These are phyloP conservation scores for Capricornis sumatraensis DNA, from an alignment of 2,113 vertebrate genomes.

Conservation along the genomic window DNA sequence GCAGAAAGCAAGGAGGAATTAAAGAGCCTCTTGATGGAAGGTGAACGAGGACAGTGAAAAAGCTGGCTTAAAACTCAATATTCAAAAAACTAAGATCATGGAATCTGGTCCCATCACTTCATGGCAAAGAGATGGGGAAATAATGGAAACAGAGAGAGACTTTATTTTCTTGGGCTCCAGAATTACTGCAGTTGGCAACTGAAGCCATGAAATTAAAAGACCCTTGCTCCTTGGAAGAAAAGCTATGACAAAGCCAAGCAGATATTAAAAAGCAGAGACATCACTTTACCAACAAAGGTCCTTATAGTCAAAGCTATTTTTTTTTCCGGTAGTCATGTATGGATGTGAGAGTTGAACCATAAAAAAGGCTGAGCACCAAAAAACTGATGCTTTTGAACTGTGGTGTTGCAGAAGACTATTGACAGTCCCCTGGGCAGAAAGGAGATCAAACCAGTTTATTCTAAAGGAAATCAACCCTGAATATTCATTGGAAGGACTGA, in stretches of 20 bases:
- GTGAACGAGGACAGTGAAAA: background rate
- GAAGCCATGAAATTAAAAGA: background rate
- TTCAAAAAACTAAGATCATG: background rate
- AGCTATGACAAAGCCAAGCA: background rate
- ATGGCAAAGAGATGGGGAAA: background rate
- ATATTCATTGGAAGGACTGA: background rate
- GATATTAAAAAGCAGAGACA: background rate
- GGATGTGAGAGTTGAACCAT: background rate
- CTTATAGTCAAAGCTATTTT: background rate
- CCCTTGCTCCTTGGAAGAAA: background rate
- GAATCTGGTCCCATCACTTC: background rate
- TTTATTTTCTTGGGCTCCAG: background rate
- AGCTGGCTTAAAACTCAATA: background rate
- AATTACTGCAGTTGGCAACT: background rate
- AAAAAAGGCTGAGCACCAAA: background rate
- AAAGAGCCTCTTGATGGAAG: background rate
- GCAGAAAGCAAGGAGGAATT: background rate
- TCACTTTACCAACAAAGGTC: background rate
- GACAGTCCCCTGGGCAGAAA: background rate
- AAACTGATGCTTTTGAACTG: background rate
- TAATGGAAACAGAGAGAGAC: background rate
- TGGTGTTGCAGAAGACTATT: background rate
- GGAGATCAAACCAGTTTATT: background rate
- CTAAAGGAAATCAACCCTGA: background rate
- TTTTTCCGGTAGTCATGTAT: background rate